Base-by-base conservation (phyloP, 1,140 invertebrate species). In the Drosophila sturtevanti region DNA sequence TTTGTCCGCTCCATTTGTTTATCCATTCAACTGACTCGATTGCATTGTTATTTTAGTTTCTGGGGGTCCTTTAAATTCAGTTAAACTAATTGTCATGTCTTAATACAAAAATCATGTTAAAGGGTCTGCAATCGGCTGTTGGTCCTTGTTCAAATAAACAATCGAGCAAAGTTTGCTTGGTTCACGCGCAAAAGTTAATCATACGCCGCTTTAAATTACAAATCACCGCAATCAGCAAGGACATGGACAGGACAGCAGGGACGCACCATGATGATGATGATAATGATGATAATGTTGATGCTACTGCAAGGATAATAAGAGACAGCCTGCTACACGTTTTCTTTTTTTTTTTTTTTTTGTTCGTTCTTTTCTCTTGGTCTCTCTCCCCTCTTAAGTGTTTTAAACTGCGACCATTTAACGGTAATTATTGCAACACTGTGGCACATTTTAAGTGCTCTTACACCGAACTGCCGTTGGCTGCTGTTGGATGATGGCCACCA, bases 381-480 rank as follows among this genome's bases (percentile, higher is more conserved):
- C 44, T 38, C 59, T n/a, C 11, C 48, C 56, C 48, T n/a, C 72
- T 76, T 73, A 79, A 84, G 84, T 69, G 82, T 84, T 89, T 82
- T 87, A 79, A 87, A 87, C 79, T 79, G 84, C 77, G 79, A 80
- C 69, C 82, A 89, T 87, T 87, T 87, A 87, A 84, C 69, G 79
- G 84, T 84, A 87, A 87, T 87, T 87, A 87, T 87, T 87, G 82
- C 82, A 87, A 87, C 82, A 89, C 84, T 89, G 82, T 89, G 79
- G 84, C 84, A 87, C 82, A 89, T 87, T 86, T 89, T 87, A 87
- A 87, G 82, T 87, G 84, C 72, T 63, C 51, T 55, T 60, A 34
- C 59, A 35, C 41, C 44, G 31, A 70, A 64, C 38, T 65, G 51
- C 55, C 48, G 59, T 55, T 72, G 54, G 69, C 34, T 37, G 63